These are phyloP conservation scores for Mycetomoellerius zeteki DNA, from an alignment of 1,140 invertebrate genomes.

Conservation along the genomic window DNA sequence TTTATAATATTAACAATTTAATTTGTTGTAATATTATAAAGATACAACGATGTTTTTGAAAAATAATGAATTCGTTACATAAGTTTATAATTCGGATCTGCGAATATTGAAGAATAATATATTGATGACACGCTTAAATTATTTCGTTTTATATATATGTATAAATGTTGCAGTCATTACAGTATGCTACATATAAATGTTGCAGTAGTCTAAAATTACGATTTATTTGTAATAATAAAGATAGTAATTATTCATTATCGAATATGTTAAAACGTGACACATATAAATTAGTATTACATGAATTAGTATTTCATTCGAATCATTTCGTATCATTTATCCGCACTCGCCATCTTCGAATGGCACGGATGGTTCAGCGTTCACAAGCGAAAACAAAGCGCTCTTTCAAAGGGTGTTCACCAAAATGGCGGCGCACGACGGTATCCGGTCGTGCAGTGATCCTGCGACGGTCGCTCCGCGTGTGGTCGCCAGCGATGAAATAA, in stretches of 20 bases:
- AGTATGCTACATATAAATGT: not conserved
- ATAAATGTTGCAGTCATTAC: not conserved
- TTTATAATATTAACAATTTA: no score
- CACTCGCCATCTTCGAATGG: constrained; percentile 23
- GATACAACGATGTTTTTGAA: no score
- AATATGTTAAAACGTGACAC: not conserved
- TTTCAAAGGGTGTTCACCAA: constrained; percentile 57
- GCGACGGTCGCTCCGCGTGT: constrained; percentile 60
- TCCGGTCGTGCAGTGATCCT: constrained; percentile 12
- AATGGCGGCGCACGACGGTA: constrained; percentile 48
- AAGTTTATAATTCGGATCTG: not conserved
- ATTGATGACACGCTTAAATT: not conserved
- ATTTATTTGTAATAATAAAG: not conserved
- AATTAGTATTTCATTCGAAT: constrained; percentile 8
- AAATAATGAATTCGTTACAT: no score
- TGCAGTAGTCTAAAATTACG: not conserved
- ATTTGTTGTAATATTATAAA: no score
- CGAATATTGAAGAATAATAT: not conserved
- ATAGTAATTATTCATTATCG: not conserved
- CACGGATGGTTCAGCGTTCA: not conserved
- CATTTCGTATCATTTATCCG: not conserved
- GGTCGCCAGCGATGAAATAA: constrained; percentile 62
- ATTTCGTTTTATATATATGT: not conserved
- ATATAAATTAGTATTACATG: not conserved
- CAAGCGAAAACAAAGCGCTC: constrained; percentile 66